These are phyloP conservation scores for Phoenicopterus ruber DNA, from an alignment of 2,113 vertebrate species.

Conservation along the genomic window DNA sequence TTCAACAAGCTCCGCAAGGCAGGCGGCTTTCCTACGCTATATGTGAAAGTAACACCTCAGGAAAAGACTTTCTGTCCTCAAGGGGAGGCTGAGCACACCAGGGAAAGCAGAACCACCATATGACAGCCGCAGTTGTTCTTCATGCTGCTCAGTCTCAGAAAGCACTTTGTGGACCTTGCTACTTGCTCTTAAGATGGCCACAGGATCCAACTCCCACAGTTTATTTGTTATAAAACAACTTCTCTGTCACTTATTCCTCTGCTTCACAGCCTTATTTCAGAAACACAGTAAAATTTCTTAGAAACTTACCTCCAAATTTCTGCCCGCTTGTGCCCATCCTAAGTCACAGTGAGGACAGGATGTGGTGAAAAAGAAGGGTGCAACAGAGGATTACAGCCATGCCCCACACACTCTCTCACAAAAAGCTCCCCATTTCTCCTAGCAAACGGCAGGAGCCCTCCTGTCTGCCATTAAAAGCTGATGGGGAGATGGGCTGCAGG, in stretches of 20 bases:
- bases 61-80: background rate
- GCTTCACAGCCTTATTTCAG: background rate
- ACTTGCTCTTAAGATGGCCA: background rate
- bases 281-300: background rate
- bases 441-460: rapidly evolving
- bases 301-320: background rate
- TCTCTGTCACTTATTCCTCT: background rate
- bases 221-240: background rate
- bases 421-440: rapidly evolving
- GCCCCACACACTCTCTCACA: rapidly evolving
- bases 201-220: rapidly evolving
- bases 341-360: rapidly evolving
- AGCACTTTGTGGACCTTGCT: rapidly evolving
- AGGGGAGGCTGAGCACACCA: rapidly evolving
- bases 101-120: rapidly evolving
- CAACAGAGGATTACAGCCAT: rapidly evolving
- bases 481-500: rapidly evolving
- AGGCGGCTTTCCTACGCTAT: background rate
- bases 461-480: background rate
- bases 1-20: background rate
- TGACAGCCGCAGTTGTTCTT: rapidly evolving
- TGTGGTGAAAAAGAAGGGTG: rapidly evolving
- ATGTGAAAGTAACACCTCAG: background rate
- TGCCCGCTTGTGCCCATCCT: rapidly evolving
- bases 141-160: rapidly evolving